phyloP scores from a whole-genome alignment of 1,140 invertebrate genomes.

The Ectropis grisescens region DNA sequence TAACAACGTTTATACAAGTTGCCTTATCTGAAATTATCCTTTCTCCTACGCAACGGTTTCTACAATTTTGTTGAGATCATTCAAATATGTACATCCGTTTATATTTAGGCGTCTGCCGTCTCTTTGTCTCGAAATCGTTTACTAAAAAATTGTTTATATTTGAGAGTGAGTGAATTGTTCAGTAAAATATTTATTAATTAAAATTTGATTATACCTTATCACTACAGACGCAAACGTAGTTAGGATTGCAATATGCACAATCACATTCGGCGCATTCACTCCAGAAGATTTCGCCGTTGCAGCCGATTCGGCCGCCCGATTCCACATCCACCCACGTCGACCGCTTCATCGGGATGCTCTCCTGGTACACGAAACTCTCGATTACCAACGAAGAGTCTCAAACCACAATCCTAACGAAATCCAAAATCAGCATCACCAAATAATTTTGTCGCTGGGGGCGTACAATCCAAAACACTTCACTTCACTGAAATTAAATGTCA shows the following conservation, averaged over 20 bases:
- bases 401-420: constrained; percentile 11
- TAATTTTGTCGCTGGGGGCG: constrained; percentile 7
- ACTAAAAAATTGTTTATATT: background rate
- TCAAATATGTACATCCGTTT: background rate
- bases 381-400: constrained; percentile 11
- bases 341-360: constrained; percentile 60
- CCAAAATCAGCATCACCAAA: constrained; percentile 29
- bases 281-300: constrained; percentile 70
- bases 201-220: constrained; percentile 52
- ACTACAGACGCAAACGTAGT: constrained; percentile 70
- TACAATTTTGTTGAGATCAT: too few relatives aligned
- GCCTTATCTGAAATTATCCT: constrained; percentile 16
- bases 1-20: constrained; percentile 15
- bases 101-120: background rate
- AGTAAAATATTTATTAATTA: constrained; percentile 1
- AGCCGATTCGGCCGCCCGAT: constrained; percentile 64
- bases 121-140: too few relatives aligned
- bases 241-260: constrained; percentile 67
- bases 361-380: constrained; percentile 19
- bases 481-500: constrained; percentile 13
- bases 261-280: constrained; percentile 68
- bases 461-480: constrained; percentile 15
- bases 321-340: constrained; percentile 69
- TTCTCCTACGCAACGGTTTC: constrained; percentile 4
- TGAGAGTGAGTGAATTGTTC: background rate